phyloP scores from a whole-genome alignment of 1,140 invertebrate species.

The Drosophila sturtevanti region DNA sequence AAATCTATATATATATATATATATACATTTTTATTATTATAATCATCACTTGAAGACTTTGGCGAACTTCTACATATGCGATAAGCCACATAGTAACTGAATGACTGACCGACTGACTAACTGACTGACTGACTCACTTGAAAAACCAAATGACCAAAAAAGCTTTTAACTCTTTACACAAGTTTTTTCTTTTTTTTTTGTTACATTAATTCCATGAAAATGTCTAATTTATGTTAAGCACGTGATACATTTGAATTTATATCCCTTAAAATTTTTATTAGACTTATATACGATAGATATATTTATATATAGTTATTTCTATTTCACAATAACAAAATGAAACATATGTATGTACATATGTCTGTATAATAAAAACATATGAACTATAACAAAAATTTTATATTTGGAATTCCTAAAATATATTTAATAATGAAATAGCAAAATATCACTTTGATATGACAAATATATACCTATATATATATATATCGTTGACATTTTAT shows the following conservation, averaged over 20 bases:
- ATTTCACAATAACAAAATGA: neutral
- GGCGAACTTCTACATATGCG: neutral
- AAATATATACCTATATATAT: no score
- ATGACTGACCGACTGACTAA: no score
- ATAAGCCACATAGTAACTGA: neutral
- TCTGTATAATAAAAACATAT: neutral
- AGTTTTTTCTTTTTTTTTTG: constrained; percentile 33
- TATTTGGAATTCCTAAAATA: neutral
- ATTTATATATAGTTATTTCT: constrained; percentile 1
- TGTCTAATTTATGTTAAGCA: constrained; percentile 43
- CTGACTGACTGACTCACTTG: no score
- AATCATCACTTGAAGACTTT: neutral
- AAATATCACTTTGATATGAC: no score
- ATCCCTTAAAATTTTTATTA: neutral
- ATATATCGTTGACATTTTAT: no score
- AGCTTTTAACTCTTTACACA: constrained; percentile 18
- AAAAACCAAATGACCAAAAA: neutral
- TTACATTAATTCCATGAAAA: constrained; percentile 21
- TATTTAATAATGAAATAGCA: neutral
- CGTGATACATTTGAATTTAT: constrained; percentile 16
- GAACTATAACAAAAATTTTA: neutral
- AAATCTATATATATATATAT: neutral
- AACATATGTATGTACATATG: no score
- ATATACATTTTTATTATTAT: neutral
- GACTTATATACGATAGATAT: no score